Evolutionary conservation across 2,888 invertebrate genomes (phyloP), one percentile per base, ranked within the genome.

Genomic region (Tortrix viridana): DNA sequence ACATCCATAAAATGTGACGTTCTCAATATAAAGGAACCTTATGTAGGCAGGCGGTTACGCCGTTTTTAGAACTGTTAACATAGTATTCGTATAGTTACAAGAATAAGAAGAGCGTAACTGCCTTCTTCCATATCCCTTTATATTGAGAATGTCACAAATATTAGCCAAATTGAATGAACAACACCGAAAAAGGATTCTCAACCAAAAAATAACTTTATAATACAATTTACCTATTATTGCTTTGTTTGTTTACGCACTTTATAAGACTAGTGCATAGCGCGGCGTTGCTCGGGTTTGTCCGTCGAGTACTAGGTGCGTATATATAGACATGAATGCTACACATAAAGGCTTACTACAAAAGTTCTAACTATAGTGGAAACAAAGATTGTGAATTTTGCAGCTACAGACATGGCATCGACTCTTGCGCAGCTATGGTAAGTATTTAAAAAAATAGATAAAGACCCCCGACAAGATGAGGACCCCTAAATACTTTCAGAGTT

Each of bases 301-400:
- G 58, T 52, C 62, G 19, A 38, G 46, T 57, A 50, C 62, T 62
- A 62, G 52, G 62, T 62, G 56, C 62, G 23, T 57, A 55, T 32
- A 52, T 56, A 62, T 57, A 62, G 56, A 62, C 58, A 58, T 53
- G 58, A 58, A 58, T 62, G 50, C 63, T 63, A 63, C 57, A 63
- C 63, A 63, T 52, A 58, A 52, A 63, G 63, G 63, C 63, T 41
- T 57, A 46, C 62, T 62, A 61, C 52, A n/a, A 52, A 49, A 37
- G 54, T 14, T 63, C n/a, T 53, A 59, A 54, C 60, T 46, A 37
- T 54, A 58, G 43, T 53, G 22, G 60, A 54, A 60, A 44, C 38
- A 57, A 47, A 20, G n/a, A 62, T 38, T 53, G 62, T 49, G 61
- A 20, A 47, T 37, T 61, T 23, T n/a, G 37, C 5, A 43, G 32